Percentiles rank a stretch among this genome's conserved stretches.
phyloP scores from a whole-genome alignment of 2,797 vertebrate genomes.

The Myotis findleyi region DNA sequence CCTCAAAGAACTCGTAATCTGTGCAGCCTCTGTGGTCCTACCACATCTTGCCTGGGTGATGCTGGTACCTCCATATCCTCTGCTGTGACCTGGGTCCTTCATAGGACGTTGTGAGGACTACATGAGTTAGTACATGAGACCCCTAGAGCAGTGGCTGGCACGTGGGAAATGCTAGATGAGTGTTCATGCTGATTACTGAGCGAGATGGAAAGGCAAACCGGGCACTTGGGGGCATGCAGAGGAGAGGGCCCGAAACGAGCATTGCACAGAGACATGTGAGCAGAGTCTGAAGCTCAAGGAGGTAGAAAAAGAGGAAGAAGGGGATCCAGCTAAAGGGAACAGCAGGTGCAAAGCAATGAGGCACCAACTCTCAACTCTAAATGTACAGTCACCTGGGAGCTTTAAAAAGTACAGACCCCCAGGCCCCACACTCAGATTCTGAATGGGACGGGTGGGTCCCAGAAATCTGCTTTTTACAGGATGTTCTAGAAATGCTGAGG shows the following conservation, averaged over 20 bases:
- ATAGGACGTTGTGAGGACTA: not conserved
- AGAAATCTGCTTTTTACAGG: not conserved
- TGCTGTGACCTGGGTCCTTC: not conserved
- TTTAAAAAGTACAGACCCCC: not conserved
- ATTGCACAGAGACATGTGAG: not conserved
- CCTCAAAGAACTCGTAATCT: not conserved
- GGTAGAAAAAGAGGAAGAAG: not conserved
- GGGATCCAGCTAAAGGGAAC: not conserved
- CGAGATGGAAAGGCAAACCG: not conserved
- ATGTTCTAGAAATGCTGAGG: not conserved
- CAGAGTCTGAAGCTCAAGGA: not conserved
- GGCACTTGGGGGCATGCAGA: not conserved
- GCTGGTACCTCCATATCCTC: not conserved
- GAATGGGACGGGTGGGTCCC: not conserved
- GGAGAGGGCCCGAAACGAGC: not conserved
- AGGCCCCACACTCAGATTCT: not conserved
- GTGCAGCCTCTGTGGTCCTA: not conserved
- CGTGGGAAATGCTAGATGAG: not conserved
- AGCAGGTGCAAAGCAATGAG: rapidly evolving
- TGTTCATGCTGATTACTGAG: not conserved
- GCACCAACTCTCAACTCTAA: rapidly evolving
- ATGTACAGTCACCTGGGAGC: not conserved
- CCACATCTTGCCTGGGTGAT: not conserved
- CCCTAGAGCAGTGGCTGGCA: not conserved
- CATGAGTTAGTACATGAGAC: not conserved